Conservation (phyloP, 2,113 vertebrate genomes). For the Varanus komodoensis region DNA sequence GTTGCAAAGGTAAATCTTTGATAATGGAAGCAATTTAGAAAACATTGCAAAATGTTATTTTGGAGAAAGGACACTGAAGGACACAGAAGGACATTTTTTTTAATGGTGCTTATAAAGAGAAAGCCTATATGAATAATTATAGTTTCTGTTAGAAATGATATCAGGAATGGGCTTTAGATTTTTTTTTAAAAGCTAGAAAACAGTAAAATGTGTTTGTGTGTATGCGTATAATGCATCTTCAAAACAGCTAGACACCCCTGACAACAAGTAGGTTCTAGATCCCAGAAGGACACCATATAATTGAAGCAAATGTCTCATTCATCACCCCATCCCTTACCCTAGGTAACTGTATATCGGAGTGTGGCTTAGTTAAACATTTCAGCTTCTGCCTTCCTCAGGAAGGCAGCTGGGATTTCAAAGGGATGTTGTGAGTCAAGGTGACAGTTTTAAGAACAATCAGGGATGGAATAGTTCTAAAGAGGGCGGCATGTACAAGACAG, state of each 20-base stretch:
- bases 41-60: not conserved
- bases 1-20: constrained; percentile 19
- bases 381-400: not conserved
- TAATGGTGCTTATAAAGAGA: not conserved
- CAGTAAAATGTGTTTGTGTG: not conserved
- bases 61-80: not conserved
- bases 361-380: not conserved
- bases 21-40: constrained; percentile 39
- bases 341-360: too few relatives aligned
- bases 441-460: not conserved
- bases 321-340: too few relatives aligned
- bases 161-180: not conserved
- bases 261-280: too few relatives aligned
- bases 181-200: not conserved
- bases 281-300: too few relatives aligned
- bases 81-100: not conserved
- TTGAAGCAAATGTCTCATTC: too few relatives aligned
- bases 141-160: not conserved
- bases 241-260: not conserved
- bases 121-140: constrained; percentile 3
- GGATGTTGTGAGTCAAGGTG: too few relatives aligned
- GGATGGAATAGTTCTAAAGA: too few relatives aligned
- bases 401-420: not conserved
- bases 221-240: not conserved
- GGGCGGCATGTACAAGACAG: too few relatives aligned